These are phyloP conservation scores for Parnassius smintheus DNA, from an alignment of 2,888 invertebrate species.

Conservation along the genomic window DNA sequence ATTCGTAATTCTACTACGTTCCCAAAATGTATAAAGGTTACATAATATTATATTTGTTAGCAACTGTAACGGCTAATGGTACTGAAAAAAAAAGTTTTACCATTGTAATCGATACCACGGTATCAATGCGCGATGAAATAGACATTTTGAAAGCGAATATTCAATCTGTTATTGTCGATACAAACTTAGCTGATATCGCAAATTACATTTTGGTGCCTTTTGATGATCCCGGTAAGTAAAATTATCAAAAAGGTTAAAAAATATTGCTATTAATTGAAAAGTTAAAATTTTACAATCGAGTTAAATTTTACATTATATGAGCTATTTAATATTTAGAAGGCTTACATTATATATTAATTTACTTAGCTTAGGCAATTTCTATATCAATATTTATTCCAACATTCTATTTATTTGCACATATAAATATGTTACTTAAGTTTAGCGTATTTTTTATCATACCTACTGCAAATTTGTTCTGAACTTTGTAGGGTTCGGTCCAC, in stretches of 20 bases:
- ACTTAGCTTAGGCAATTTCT: no score
- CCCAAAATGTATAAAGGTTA: slow-evolving; percentile 6
- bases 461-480: background rate
- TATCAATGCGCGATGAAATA: slow-evolving; percentile 19
- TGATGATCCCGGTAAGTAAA: slow-evolving; percentile 19
- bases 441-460: no score
- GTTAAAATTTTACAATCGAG: no score
- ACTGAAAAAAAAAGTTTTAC: slow-evolving; percentile 16
- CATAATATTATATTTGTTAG: background rate
- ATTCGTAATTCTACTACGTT: slow-evolving; percentile 4
- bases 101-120: slow-evolving; percentile 17
- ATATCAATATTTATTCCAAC: no score
- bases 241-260: no score
- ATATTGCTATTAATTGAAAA: no score
- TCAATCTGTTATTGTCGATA: slow-evolving; percentile 1
- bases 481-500: slow-evolving; percentile 34
- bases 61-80: slow-evolving; percentile 1
- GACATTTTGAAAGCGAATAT: slow-evolving; percentile 15
- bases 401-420: no score
- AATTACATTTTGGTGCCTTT: slow-evolving; percentile 21
- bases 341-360: no score
- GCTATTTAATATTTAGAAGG: no score
- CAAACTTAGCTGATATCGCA: slow-evolving; percentile 6
- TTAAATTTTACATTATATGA: no score
- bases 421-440: no score